phyloP scores from a whole-genome alignment of 2,888 invertebrate species.

The Ichneumoninae sp. region DNA sequence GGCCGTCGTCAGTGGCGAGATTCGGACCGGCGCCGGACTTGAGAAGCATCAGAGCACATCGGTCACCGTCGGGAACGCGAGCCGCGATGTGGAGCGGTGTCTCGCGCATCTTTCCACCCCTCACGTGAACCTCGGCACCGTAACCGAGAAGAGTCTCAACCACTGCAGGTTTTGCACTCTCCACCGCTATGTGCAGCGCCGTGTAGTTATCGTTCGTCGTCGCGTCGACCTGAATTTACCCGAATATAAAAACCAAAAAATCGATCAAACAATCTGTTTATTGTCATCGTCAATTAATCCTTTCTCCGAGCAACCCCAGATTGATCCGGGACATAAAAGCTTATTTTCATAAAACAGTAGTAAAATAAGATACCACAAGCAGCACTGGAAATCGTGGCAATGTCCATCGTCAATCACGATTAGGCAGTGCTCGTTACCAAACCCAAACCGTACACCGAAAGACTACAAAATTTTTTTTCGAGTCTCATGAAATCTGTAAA shows the following conservation, averaged over 20 bases:
- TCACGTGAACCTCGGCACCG: constrained; percentile 98
- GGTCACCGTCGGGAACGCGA: constrained; percentile 94
- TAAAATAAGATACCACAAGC: too few species aligned
- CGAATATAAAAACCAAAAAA: not conserved
- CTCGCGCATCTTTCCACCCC: constrained; percentile 95
- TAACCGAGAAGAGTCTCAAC: constrained; percentile 98
- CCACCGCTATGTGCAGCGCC: constrained; percentile 98
- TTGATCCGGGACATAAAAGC: not conserved
- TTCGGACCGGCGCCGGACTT: constrained; percentile 99
- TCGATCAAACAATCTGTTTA: not conserved
- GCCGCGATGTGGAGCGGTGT: constrained; percentile 99
- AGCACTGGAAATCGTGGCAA: too few species aligned
- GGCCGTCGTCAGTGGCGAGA: constrained; percentile 97
- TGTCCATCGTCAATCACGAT: too few species aligned
- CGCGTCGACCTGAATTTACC: constrained; percentile 79
- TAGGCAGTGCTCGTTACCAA: not conserved
- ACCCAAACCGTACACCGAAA: not conserved
- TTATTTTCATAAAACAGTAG: not conserved
- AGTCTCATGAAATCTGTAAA: too few species aligned
- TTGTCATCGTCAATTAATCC: not conserved
- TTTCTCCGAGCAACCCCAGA: not conserved
- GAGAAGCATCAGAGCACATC: constrained; percentile 98
- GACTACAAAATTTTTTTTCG: too few species aligned
- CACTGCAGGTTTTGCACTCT: constrained; percentile 96
- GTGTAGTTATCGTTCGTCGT: constrained; percentile 94